Evolutionary conservation across 1,140 invertebrate genomes (phyloP), one percentile per base, ranked within the genome.

Genomic region (Macrosteles quadrilineatus): DNA sequence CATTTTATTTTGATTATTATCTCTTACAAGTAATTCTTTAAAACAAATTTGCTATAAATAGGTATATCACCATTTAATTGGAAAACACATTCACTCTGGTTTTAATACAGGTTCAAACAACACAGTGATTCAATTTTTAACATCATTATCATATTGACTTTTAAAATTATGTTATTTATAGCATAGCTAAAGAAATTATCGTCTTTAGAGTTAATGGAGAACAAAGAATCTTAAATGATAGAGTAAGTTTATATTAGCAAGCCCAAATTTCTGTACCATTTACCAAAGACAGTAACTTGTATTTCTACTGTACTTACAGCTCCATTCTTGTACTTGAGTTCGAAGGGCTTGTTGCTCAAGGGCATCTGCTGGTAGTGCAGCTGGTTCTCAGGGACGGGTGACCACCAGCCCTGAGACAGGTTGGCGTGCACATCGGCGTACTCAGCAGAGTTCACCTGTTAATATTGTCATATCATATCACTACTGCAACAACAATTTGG

Each of bases 301-400:
- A n/a, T n/a, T n/a, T n/a, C n/a, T n/a, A n/a, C 19, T 3, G 17
- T 30, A 43, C 68, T 72, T 70, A 78, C 78, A 57, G 85, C 78
- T 21, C 88, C 88, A 25, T 86, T 83, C 43, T 84, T 79, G 43
- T 87, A 68, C n/a, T 78, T 78, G 50, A 90, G 84, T 75, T 87
- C 80, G 77, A 91, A 91, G 0, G 87, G 81, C 62, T 85, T 82
- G 6, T 82, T 79, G n/a, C 27, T 64, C 19, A 86, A 72, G 11
- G 80, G 78, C 9, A 87, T 78, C 0, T 80, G 76, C 69, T 84
- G 73, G 74, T 83, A 86, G 29, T 83, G 79, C 3, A 88, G 75
- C 47, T 84, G 72, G 2, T 77, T 68, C 0, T 84, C 80, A 2
- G 80, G 77, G 21, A 85, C 78, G 6, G 81, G 53, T 1, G 77